phyloP scores from a whole-genome alignment of 2,797 vertebrate species.

The Eidolon dupreanum region DNA sequence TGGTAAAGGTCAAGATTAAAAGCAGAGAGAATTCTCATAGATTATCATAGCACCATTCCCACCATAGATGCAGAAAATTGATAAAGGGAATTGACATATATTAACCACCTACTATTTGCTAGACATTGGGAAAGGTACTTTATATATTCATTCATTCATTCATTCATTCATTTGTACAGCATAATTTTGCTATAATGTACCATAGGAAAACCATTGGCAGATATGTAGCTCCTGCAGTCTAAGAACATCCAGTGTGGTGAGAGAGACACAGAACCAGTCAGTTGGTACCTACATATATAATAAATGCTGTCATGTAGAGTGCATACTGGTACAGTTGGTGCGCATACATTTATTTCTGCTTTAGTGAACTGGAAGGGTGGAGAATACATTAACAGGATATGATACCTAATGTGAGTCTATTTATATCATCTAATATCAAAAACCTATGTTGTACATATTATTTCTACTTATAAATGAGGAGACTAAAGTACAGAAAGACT shows the following conservation, averaged over 20 bases:
- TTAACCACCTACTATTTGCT: background rate
- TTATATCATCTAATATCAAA: background rate
- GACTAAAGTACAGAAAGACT: background rate
- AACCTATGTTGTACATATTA: background rate
- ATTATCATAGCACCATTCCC: background rate
- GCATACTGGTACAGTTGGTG: background rate
- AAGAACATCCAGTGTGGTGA: background rate
- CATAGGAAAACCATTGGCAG: background rate
- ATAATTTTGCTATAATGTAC: background rate
- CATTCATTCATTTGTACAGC: constrained; percentile 10
- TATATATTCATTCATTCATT: background rate
- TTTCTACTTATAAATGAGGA: background rate
- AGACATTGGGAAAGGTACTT: background rate
- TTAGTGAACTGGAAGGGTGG: background rate
- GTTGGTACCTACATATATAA: background rate
- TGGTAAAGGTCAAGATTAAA: background rate
- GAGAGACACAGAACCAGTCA: background rate
- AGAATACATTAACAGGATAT: background rate
- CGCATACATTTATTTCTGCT: background rate
- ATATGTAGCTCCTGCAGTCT: background rate
- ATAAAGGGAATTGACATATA: background rate
- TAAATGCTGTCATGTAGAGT: background rate
- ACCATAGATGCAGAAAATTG: background rate
- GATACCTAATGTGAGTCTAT: background rate
- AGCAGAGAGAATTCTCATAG: background rate